These are phyloP conservation scores for Digitonthophagus gazella DNA, from an alignment of 2,888 invertebrate genomes.

Conservation along the genomic window DNA sequence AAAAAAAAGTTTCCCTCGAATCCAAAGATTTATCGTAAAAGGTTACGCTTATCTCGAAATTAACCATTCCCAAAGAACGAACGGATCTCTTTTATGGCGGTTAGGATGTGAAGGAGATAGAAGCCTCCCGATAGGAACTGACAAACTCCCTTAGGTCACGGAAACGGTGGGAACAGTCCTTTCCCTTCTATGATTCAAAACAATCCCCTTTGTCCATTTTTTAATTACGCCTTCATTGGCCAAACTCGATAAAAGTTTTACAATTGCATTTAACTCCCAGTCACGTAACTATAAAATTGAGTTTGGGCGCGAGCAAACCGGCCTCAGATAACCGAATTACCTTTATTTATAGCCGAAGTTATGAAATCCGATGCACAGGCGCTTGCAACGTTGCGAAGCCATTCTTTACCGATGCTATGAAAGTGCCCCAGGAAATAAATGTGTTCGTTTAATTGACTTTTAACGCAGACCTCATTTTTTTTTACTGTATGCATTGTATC, in stretches of 20 bases:
- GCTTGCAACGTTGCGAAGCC: not conserved
- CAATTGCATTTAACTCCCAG: not conserved
- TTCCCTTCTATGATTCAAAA: not conserved
- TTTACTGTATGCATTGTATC: too few relatives aligned
- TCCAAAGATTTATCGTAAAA: not conserved
- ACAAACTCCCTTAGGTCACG: not conserved
- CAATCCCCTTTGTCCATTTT: not conserved
- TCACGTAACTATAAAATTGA: not conserved
- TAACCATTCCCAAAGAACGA: conserved; percentile 6
- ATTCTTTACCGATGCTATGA: not conserved
- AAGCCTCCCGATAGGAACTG: not conserved
- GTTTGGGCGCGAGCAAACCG: not conserved
- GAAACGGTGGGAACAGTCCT: not conserved
- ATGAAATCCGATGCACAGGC: not conserved
- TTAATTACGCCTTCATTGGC: not conserved
- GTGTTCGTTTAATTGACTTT: not conserved
- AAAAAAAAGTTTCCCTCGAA: not conserved
- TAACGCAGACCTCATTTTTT: not conserved
- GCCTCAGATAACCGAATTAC: not conserved
- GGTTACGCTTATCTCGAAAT: conserved; percentile 29
- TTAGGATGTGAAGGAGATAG: not conserved
- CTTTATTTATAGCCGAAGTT: not conserved
- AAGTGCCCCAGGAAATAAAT: not conserved
- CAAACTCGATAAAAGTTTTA: not conserved
- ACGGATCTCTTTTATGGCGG: conserved; percentile 6